Percentiles rank a stretch among this genome's conserved stretches.
phyloP scores from a whole-genome alignment of 2,888 invertebrate genomes.

The Gryllus longicercus region DNA sequence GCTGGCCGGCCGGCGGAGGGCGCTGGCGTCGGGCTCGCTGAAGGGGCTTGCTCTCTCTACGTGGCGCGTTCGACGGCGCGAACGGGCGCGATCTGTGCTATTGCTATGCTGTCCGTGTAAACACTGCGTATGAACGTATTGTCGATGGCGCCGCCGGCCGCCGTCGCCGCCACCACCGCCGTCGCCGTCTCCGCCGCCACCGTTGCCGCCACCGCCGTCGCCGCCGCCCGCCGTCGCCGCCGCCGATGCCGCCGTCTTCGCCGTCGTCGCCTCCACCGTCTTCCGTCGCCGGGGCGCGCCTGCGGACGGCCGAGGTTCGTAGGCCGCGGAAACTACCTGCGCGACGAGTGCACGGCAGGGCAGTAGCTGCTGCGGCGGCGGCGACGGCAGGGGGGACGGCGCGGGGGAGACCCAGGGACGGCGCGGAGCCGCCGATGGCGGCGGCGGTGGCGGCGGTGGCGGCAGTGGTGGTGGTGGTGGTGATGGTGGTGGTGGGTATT shows the following conservation, averaged over 20 bases:
- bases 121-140: constrained; percentile 7
- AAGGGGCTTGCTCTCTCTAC: not conserved
- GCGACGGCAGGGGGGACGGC: not conserved
- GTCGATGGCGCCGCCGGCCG: not conserved
- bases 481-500: not conserved
- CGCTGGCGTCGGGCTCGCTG: not conserved
- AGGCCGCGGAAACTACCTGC: constrained; percentile 3
- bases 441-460: not conserved
- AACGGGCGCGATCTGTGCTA: constrained; percentile 17
- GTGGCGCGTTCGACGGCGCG: not conserved
- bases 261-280: not conserved
- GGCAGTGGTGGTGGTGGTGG: not conserved
- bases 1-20: not conserved
- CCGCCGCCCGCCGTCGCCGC: not conserved
- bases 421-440: not conserved
- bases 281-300: not conserved
- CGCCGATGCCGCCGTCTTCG: not conserved
- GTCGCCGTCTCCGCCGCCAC: not conserved
- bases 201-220: not conserved
- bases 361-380: not conserved
- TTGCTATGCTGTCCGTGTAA: not conserved
- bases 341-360: not conserved
- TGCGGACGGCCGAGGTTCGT: not conserved
- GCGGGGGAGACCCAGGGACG: not conserved
- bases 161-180: not conserved